A percentile compares a stretch with the other conserved stretches of the same genome.
Conservation (phyloP, 2,113 vertebrate species). For the Illadopsis cleaveri region DNA sequence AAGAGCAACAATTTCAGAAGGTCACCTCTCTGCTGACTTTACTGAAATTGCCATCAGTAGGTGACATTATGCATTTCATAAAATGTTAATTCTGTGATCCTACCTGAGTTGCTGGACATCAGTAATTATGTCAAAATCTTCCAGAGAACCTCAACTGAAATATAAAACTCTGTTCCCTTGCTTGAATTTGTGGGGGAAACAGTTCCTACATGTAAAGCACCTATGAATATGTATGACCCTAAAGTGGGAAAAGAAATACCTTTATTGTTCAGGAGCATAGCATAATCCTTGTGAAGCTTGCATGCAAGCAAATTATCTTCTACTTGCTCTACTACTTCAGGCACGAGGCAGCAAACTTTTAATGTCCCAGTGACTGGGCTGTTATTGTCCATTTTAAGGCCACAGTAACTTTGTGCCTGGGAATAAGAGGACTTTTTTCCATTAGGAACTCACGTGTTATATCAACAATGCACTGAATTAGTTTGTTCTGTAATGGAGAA, state of each 20-base stretch:
- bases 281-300: background rate
- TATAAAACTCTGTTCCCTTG: background rate
- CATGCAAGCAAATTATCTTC: background rate
- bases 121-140: constrained; percentile 7
- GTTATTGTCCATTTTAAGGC: background rate
- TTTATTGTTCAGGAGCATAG: background rate
- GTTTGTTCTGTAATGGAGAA: constrained; percentile 4
- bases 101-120: background rate
- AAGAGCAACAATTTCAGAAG: background rate
- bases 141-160: background rate
- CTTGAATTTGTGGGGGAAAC: background rate
- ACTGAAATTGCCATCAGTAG: background rate
- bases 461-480: background rate
- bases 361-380: background rate
- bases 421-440: background rate
- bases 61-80: background rate
- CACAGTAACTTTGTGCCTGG: background rate
- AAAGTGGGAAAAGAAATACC: background rate
- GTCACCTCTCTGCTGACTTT: background rate
- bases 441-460: background rate
- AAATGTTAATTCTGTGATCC: background rate
- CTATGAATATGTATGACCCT: background rate
- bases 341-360: background rate
- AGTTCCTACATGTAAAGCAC: background rate
- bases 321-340: background rate